Conservation (phyloP, 2,888 invertebrate species). For the Punctoribates punctum region DNA sequence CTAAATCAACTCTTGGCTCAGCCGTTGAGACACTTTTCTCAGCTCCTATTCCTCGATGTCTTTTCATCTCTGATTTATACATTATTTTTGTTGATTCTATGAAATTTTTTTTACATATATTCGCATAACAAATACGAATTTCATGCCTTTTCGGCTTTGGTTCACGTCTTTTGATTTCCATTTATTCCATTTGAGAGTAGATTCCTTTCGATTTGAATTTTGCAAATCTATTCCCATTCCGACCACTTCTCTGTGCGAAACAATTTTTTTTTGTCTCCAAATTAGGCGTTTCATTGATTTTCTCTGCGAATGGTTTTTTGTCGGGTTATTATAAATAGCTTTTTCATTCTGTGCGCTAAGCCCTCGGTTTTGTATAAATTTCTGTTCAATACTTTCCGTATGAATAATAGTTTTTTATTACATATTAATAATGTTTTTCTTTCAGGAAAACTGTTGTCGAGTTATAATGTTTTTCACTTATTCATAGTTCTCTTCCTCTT, state of each 20-base stretch:
- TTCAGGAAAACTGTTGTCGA: neutral
- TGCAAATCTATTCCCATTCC: too few species aligned
- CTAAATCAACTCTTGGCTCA: neutral
- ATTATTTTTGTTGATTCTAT: neutral
- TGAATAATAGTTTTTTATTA: slow-evolving; percentile 15
- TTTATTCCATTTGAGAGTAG: neutral
- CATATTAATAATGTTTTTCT: slow-evolving; percentile 19
- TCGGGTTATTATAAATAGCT: neutral
- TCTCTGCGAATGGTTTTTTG: neutral
- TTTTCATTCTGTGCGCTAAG: neutral
- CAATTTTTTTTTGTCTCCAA: neutral
- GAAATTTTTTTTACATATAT: slow-evolving; percentile 2
- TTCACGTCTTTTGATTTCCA: neutral
- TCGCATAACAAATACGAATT: neutral
- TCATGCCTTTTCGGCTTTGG: neutral
- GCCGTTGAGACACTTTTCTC: neutral
- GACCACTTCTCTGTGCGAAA: neutral
- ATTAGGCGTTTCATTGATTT: slow-evolving; percentile 33
- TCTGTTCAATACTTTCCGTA: neutral
- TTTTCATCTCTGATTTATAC: slow-evolving; percentile 15
- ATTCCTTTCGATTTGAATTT: neutral
- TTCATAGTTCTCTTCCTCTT: neutral
- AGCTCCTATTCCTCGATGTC: neutral
- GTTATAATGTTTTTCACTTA: neutral
- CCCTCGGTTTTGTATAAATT: neutral